Conservation (phyloP, 2,797 vertebrate species). For the Catamblyrhynchus diadema region DNA sequence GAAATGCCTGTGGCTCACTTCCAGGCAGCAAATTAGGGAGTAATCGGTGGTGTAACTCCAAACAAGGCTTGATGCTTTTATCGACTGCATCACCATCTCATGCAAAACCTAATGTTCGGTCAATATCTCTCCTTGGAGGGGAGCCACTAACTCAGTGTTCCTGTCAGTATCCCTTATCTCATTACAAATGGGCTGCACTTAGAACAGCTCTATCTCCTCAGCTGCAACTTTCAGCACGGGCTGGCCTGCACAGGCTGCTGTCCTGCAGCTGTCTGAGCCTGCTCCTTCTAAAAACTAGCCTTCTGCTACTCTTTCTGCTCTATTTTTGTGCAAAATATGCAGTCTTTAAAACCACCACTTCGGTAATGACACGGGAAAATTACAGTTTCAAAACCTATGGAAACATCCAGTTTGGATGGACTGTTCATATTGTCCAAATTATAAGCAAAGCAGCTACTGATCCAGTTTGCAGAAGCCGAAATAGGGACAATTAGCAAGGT, state of each 20-base stretch:
- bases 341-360: background rate
- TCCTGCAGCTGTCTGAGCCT: background rate
- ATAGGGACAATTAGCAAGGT: background rate
- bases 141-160: conserved; percentile 70
- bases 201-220: conserved; percentile 50
- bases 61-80: conserved; percentile 76
- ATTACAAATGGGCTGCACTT: conserved; percentile 68
- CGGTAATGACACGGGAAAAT: background rate
- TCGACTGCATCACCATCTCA: conserved; percentile 72
- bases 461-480: background rate
- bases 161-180: conserved; percentile 76
- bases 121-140: conserved; percentile 74
- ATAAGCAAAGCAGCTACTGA: background rate
- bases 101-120: conserved; percentile 71
- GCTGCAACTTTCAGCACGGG: conserved; percentile 12
- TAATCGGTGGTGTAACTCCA: conserved; percentile 63
- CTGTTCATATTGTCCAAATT: background rate
- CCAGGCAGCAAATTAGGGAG: conserved; percentile 75
- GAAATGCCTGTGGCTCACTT: conserved; percentile 72
- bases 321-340: background rate
- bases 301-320: background rate
- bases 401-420: background rate
- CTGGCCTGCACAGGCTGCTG: background rate
- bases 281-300: background rate
- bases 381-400: background rate